Conservation (phyloP, 37 sponge, comb jelly and placozoan genomes). For the Diacarnus erythraeanus region DNA sequence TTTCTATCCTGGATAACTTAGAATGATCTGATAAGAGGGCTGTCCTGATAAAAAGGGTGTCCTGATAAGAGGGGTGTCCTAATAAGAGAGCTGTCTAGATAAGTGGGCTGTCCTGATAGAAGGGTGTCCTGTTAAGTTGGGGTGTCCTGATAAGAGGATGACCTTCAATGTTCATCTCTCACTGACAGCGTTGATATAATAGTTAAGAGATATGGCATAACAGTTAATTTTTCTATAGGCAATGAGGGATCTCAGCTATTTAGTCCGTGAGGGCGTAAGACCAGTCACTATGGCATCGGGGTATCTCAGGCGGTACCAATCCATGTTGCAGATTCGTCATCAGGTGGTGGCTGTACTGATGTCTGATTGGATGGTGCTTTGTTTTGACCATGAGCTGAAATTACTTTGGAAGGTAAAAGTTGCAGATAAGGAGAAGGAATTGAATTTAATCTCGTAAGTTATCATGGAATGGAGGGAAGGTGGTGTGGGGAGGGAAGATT, state of each 20-base stretch:
- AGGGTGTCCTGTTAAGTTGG: too few relatives aligned
- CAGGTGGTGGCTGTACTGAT: conserved; percentile 60
- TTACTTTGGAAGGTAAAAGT: conserved; percentile 42
- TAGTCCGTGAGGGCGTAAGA: background rate
- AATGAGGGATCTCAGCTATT: conserved; percentile 3
- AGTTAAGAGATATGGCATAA: too few relatives aligned
- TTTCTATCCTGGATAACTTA: too few relatives aligned
- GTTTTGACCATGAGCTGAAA: conserved; percentile 54
- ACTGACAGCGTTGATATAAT: background rate
- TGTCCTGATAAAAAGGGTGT: too few relatives aligned
- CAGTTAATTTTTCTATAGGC: too few relatives aligned
- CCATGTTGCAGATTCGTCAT: conserved; percentile 68
- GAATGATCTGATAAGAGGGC: too few relatives aligned
- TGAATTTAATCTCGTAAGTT: background rate
- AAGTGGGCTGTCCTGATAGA: too few relatives aligned
- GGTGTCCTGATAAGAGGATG: too few relatives aligned
- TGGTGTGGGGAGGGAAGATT: background rate
- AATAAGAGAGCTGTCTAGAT: too few relatives aligned
- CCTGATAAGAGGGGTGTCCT: too few relatives aligned
- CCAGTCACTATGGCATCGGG: conserved; percentile 66
- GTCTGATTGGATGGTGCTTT: conserved; percentile 71
- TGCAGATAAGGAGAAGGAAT: background rate
- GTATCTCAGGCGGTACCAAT: conserved; percentile 50
- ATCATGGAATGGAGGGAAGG: background rate
- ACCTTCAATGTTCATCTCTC: too few relatives aligned